Conservation (phyloP, 2,888 invertebrate species). For the Watsonalla cultraria region DNA sequence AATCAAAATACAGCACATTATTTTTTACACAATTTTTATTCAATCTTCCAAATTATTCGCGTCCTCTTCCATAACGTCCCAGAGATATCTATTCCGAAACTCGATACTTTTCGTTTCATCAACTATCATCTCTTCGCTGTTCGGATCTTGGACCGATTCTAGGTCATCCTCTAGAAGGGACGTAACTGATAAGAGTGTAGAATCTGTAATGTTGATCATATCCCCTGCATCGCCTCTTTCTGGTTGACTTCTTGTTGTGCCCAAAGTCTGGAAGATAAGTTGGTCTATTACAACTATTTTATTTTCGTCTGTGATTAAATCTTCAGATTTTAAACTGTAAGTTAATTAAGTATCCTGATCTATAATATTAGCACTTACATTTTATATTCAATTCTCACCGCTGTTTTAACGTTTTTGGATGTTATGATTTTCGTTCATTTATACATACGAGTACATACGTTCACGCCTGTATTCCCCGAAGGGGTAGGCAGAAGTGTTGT, state of each 20-base stretch:
- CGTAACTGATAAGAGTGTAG: constrained; percentile 56
- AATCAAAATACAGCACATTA: too few relatives aligned
- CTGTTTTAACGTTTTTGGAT: too few relatives aligned
- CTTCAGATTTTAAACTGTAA: neutral
- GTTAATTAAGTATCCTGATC: too few relatives aligned
- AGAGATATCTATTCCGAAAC: constrained; percentile 38
- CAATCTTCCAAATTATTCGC: constrained; percentile 22
- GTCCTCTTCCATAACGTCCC: constrained; percentile 59
- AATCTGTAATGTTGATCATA: constrained; percentile 44
- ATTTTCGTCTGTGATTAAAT: neutral
- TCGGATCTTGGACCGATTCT: constrained; percentile 28
- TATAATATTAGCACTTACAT: too few relatives aligned
- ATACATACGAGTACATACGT: too few relatives aligned
- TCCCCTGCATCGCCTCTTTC: constrained; percentile 64
- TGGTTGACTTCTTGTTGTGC: constrained; percentile 41
- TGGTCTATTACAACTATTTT: neutral
- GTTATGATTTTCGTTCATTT: too few relatives aligned
- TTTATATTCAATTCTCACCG: too few relatives aligned
- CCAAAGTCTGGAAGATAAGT: constrained; percentile 37
- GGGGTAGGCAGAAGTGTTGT: too few relatives aligned
- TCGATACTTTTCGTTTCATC: constrained; percentile 28
- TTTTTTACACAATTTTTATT: constrained; percentile 5
- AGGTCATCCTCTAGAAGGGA: constrained; percentile 54
- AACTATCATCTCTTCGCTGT: constrained; percentile 18
- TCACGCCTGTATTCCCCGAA: too few relatives aligned